phyloP scores from a whole-genome alignment of 2,888 invertebrate genomes.

The Zygogramma bicolorata region DNA sequence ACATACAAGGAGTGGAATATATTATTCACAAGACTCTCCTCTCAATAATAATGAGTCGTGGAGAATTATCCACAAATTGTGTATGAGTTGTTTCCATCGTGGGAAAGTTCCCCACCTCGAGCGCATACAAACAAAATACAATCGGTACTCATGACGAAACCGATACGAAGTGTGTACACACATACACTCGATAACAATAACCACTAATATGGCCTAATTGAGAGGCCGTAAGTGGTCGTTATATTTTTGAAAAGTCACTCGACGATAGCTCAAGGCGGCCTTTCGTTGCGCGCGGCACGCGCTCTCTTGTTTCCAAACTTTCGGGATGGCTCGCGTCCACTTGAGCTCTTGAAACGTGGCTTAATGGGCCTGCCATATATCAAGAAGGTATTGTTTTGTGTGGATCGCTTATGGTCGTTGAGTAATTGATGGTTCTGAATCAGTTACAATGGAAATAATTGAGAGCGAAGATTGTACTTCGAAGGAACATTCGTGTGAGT shows the following conservation, averaged over 20 bases:
- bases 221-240: constrained; percentile 50
- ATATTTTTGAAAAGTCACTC: constrained; percentile 48
- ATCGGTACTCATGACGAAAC: neutral
- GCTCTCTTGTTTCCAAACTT: neutral
- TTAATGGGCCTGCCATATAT: neutral
- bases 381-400: neutral
- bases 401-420: neutral
- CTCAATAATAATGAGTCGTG: too few relatives aligned
- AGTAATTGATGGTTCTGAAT: neutral
- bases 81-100: too few relatives aligned
- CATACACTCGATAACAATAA: constrained; percentile 37
- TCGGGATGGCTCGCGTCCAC: neutral
- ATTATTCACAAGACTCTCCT: too few relatives aligned
- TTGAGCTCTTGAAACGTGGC: neutral
- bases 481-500: too few relatives aligned
- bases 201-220: constrained; percentile 45
- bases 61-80: too few relatives aligned
- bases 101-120: neutral
- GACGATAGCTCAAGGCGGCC: constrained; percentile 35
- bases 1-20: too few relatives aligned
- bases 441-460: too few relatives aligned
- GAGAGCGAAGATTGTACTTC: too few relatives aligned
- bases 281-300: neutral
- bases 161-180: neutral
- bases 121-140: neutral